A percentile compares a stretch with the other conserved stretches of the same genome.
Evolutionary conservation across 1,140 invertebrate species (phyloP).

Genomic region (Monomorium pharaonis): DNA sequence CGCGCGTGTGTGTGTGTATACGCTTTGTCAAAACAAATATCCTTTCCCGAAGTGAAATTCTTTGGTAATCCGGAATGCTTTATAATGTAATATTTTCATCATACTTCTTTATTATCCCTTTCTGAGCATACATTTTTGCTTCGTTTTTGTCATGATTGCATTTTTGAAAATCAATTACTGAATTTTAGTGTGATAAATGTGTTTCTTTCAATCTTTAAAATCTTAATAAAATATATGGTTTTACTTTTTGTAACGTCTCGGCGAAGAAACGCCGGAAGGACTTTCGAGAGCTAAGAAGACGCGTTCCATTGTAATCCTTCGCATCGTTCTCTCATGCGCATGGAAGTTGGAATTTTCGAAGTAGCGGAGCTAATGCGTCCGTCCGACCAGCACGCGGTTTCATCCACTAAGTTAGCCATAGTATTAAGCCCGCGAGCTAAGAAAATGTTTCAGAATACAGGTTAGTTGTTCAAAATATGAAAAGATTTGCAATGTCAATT

Average conservation of each 20-base stretch:
- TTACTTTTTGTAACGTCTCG: background rate
- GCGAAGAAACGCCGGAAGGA: constrained; percentile 38
- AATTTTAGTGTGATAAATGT: background rate
- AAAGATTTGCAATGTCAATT: constrained; percentile 24
- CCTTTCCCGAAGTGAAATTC: background rate
- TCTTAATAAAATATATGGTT: background rate
- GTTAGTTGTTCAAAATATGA: background rate
- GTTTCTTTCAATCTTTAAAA: background rate
- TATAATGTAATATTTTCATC: constrained; percentile 8
- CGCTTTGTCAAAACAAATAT: constrained; percentile 6
- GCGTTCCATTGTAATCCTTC: constrained; percentile 32
- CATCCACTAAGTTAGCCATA: constrained; percentile 31
- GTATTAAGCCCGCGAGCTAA: constrained; percentile 20
- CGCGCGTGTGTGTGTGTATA: too few relatives aligned
- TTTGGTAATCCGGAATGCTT: constrained; percentile 2
- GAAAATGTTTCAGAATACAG: constrained; percentile 39
- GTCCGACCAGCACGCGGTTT: constrained; percentile 35
- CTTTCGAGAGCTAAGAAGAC: constrained; percentile 29
- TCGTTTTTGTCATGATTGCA: background rate
- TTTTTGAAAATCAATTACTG: background rate
- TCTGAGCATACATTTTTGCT: background rate
- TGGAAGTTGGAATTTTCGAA: constrained; percentile 49
- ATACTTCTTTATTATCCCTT: background rate
- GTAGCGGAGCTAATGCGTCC: constrained; percentile 32
- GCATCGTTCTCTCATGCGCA: constrained; percentile 18